These are phyloP conservation scores for Ispidina picta DNA, from an alignment of 2,797 vertebrate species.

Conservation along the genomic window DNA sequence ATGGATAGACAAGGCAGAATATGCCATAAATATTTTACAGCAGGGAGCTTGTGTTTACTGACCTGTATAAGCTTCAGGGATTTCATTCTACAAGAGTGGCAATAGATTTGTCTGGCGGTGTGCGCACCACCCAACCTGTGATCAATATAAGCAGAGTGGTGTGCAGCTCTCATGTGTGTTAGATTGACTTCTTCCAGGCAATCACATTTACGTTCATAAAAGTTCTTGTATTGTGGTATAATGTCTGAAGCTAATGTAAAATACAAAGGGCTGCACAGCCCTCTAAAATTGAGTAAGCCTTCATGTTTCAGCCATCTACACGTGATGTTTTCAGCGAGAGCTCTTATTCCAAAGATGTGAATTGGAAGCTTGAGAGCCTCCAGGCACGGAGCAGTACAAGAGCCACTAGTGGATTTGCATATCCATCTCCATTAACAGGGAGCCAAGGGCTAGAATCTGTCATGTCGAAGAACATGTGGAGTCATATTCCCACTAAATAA, in stretches of 20 bases:
- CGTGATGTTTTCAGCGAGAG: neutral
- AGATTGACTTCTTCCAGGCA: slow-evolving; percentile 15
- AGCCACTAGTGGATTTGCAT: slow-evolving; percentile 25
- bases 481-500: neutral
- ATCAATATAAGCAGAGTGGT: slow-evolving; percentile 16
- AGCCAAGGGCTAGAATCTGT: slow-evolving; percentile 13
- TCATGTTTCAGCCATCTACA: neutral
- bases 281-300: neutral
- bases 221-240: neutral
- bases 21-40: slow-evolving; percentile 30
- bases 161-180: neutral
- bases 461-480: neutral
- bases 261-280: neutral
- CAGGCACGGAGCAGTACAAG: neutral
- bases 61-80: slow-evolving; percentile 42
- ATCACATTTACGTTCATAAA: slow-evolving; percentile 17
- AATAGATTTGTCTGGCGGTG: slow-evolving; percentile 41
- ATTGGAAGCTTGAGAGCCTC: neutral
- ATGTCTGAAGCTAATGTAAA: neutral
- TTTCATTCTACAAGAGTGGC: neutral
- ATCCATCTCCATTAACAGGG: slow-evolving; percentile 1
- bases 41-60: slow-evolving; percentile 43
- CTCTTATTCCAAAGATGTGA: neutral
- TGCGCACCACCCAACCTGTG: neutral
- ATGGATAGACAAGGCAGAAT: slow-evolving; percentile 22